Conservation (phyloP, 2,888 invertebrate species). For the Conchocele bisecta region DNA sequence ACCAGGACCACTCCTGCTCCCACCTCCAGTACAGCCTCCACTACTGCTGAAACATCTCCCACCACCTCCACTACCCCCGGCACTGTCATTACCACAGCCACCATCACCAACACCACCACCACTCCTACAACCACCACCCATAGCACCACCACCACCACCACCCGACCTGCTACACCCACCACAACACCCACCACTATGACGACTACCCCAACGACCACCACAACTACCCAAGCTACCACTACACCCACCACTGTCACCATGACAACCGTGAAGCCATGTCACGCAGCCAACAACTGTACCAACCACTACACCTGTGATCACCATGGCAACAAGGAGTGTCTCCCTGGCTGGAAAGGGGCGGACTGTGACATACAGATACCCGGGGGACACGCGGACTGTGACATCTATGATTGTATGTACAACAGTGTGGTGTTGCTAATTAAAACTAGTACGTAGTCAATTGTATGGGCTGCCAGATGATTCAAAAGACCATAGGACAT, state of each 20-base stretch:
- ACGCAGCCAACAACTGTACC: slow-evolving; percentile 15
- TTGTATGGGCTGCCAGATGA: too few species aligned
- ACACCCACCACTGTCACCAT: not conserved
- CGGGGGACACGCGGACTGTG: slow-evolving; percentile 22
- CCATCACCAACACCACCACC: not conserved
- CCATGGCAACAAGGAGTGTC: slow-evolving; percentile 25
- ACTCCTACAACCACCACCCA: not conserved
- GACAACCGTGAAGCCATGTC: slow-evolving; percentile 7
- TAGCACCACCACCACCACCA: not conserved
- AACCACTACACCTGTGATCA: slow-evolving; percentile 31
- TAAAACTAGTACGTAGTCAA: too few species aligned
- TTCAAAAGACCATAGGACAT: too few species aligned
- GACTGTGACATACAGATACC: slow-evolving; percentile 27
- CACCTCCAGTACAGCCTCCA: not conserved
- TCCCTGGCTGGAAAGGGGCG: slow-evolving; percentile 25
- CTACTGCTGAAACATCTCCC: not conserved
- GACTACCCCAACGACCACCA: not conserved
- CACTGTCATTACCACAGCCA: not conserved
- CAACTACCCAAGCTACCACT: not conserved
- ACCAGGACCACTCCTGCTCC: not conserved
- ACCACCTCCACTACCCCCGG: not conserved
- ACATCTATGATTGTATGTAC: slow-evolving; percentile 18
- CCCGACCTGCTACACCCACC: not conserved
- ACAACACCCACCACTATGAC: not conserved
- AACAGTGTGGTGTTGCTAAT: not conserved